A percentile compares a stretch with the other conserved stretches of the same genome.
phyloP scores from a whole-genome alignment of 2,797 vertebrate species.

The Philypnodon macrostomus region DNA sequence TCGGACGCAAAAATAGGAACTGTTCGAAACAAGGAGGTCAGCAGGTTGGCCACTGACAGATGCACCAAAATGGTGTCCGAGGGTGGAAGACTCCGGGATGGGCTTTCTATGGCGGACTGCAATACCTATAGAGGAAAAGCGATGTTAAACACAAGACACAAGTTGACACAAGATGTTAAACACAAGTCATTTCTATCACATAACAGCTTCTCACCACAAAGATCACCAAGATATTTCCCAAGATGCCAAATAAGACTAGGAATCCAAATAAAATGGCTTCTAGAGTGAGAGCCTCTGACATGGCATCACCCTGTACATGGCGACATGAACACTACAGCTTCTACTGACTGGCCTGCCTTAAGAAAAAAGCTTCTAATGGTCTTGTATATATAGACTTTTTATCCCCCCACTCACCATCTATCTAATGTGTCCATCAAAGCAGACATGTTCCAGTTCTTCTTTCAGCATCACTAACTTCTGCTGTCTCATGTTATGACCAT shows the following conservation, averaged over 20 bases:
- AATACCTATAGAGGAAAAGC: slow-evolving; percentile 62
- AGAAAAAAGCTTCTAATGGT: background rate
- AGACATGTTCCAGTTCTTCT: slow-evolving; percentile 39
- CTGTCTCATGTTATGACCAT: background rate
- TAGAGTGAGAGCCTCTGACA: slow-evolving; percentile 70
- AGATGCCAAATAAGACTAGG: slow-evolving; percentile 77
- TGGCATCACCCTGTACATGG: slow-evolving; percentile 48
- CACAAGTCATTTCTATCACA: background rate
- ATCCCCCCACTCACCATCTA: slow-evolving; percentile 15
- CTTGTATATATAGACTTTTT: slow-evolving; percentile 43
- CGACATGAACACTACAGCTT: slow-evolving; percentile 4
- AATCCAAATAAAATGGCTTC: slow-evolving; percentile 77
- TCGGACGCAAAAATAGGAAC: slow-evolving; percentile 80
- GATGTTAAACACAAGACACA: background rate
- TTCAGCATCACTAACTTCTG: slow-evolving; percentile 1
- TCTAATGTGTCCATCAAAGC: slow-evolving; percentile 32
- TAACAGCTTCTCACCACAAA: slow-evolving; percentile 68
- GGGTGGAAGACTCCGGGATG: slow-evolving; percentile 59
- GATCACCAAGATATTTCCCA: slow-evolving; percentile 82
- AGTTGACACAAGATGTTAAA: background rate
- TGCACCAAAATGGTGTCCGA: slow-evolving; percentile 80
- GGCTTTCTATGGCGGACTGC: slow-evolving; percentile 59
- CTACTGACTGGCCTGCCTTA: slow-evolving; percentile 2
- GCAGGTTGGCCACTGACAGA: slow-evolving; percentile 77
- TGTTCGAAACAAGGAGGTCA: slow-evolving; percentile 78